phyloP scores from a whole-genome alignment of 1,140 invertebrate genomes.

The Dreissena rostriformis region DNA sequence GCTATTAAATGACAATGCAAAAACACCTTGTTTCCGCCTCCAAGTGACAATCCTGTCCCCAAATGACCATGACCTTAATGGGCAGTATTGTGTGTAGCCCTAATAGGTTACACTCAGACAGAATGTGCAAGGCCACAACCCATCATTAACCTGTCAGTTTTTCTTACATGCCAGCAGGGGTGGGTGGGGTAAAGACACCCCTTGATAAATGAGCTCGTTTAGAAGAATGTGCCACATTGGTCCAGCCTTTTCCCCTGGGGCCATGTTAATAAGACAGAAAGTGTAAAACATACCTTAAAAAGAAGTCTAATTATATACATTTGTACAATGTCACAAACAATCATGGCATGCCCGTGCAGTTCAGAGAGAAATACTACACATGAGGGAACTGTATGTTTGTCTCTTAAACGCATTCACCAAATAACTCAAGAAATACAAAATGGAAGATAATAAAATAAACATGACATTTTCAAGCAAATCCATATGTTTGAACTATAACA shows the following conservation, averaged over 20 bases:
- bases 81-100: no score
- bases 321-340: neutral
- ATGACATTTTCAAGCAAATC: no score
- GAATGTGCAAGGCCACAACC: slow-evolving; percentile 7
- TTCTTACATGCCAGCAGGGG: slow-evolving; percentile 27
- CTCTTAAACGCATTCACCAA: no score
- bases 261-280: neutral
- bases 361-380: neutral
- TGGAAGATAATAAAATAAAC: no score
- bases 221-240: slow-evolving; percentile 28
- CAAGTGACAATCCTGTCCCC: no score
- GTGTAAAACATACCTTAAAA: neutral
- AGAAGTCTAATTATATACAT: neutral
- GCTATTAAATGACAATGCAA: no score
- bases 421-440: no score
- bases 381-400: neutral
- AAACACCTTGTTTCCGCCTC: no score
- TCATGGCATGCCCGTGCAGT: no score
- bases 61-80: no score
- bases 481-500: no score
- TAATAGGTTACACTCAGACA: neutral
- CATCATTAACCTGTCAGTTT: slow-evolving; percentile 29
- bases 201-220: slow-evolving; percentile 20
- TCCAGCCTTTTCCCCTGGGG: slow-evolving; percentile 26
- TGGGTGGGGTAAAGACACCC: slow-evolving; percentile 26